Evolutionary conservation across 2,113 vertebrate genomes (phyloP).

Genomic region (Periophthalmus modestus): DNA sequence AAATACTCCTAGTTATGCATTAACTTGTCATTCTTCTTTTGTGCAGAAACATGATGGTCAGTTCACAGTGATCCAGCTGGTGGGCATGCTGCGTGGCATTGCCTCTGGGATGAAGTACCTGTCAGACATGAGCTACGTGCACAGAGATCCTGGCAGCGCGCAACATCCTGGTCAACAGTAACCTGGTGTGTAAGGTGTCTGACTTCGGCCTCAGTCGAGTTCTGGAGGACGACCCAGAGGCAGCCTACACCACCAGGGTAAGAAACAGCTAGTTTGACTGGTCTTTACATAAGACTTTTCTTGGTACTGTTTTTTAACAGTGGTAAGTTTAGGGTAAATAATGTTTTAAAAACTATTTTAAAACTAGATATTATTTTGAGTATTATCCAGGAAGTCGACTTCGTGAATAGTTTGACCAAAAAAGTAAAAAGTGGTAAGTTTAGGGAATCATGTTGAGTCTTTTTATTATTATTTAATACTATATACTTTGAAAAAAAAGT

Average conservation of each 20-base stretch:
- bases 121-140: constrained; percentile 98
- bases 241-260: constrained; percentile 94
- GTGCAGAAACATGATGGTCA: constrained; percentile 95
- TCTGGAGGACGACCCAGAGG: constrained; percentile 93
- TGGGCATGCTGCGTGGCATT: constrained; percentile 96
- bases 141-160: constrained; percentile 93
- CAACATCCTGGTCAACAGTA: constrained; percentile 97
- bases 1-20: not conserved
- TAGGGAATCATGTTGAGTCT: too few species aligned
- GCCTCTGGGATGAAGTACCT: constrained; percentile 98
- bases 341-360: too few species aligned
- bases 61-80: constrained; percentile 96
- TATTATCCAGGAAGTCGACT: too few species aligned
- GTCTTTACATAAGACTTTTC: too few species aligned
- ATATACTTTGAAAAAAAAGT: too few species aligned
- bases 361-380: too few species aligned
- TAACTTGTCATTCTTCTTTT: constrained; percentile 18
- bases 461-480: too few species aligned
- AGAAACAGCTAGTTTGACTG: too few species aligned
- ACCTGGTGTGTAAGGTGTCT: constrained; percentile 97
- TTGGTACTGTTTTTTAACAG: too few species aligned
- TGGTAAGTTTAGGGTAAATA: too few species aligned
- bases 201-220: constrained; percentile 97
- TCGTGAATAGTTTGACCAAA: too few species aligned
- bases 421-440: too few species aligned